A percentile compares a stretch with the other conserved stretches of the same genome.
These are phyloP conservation scores for Tetramorium bicarinatum DNA, from an alignment of 2,888 invertebrate species.

Conservation along the genomic window DNA sequence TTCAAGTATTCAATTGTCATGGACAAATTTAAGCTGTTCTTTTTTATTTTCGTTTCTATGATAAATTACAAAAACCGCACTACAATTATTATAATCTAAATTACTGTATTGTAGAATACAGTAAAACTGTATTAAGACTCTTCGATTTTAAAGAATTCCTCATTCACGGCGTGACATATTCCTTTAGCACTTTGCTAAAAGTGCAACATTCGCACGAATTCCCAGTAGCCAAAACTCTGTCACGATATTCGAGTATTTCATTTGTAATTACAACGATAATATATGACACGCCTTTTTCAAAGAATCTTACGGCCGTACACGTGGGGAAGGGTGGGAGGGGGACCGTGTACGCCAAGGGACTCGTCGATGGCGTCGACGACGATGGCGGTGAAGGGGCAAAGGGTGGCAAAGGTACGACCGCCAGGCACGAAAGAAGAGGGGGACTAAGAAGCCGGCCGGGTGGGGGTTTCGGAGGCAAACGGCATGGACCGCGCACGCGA, in stretches of 20 bases:
- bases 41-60: too few relatives aligned
- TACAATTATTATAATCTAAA: not conserved
- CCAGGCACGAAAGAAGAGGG: not conserved
- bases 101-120: not conserved
- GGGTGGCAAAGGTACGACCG: constrained; percentile 38
- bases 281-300: constrained; percentile 57
- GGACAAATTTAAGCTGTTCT: not conserved
- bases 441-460: constrained; percentile 31
- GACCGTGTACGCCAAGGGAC: constrained; percentile 33
- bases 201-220: constrained; percentile 3
- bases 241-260: constrained; percentile 61
- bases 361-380: constrained; percentile 46
- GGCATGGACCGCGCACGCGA: constrained; percentile 78
- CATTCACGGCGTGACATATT: not conserved
- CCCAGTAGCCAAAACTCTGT: constrained; percentile 60
- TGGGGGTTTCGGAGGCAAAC: constrained; percentile 70
- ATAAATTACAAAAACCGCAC: not conserved
- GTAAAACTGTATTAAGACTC: not conserved
- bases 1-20: not conserved
- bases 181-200: constrained; percentile 54
- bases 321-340: constrained; percentile 42
- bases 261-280: constrained; percentile 69
- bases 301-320: constrained; percentile 55
- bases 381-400: constrained; percentile 25
- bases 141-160: not conserved